These are phyloP conservation scores for Zeus faber DNA, from an alignment of 2,113 vertebrate species.

Conservation along the genomic window DNA sequence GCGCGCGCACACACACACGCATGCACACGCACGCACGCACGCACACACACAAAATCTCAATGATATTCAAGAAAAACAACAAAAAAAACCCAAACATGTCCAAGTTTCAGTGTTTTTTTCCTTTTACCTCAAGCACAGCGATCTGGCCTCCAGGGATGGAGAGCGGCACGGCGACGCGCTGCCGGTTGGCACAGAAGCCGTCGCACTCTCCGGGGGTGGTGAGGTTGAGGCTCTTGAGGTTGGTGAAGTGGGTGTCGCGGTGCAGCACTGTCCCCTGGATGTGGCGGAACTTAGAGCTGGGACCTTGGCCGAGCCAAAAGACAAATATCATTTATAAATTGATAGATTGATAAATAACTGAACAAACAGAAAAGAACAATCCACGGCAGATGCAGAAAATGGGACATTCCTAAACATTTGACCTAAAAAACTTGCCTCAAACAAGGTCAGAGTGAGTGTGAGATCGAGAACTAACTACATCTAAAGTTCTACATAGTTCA, in stretches of 20 bases:
- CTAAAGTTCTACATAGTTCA: too few relatives aligned
- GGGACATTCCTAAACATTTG: too few relatives aligned
- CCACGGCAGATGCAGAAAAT: too few relatives aligned
- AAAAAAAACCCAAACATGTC: too few relatives aligned
- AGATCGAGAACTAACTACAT: too few relatives aligned
- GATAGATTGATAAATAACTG: too few relatives aligned
- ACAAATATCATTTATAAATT: background rate
- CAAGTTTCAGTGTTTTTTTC: too few relatives aligned
- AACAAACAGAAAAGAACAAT: too few relatives aligned
- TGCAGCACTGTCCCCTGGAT: slow-evolving; percentile 83
- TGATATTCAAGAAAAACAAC: background rate
- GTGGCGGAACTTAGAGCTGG: slow-evolving; percentile 88
- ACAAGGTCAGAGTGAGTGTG: too few relatives aligned
- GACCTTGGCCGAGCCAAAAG: slow-evolving; percentile 30
- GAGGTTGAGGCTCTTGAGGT: slow-evolving; percentile 89
- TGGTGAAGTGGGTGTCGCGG: slow-evolving; percentile 89
- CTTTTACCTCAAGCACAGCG: slow-evolving; percentile 83
- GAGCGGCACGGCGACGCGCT: slow-evolving; percentile 83
- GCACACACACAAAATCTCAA: background rate
- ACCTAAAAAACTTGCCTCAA: too few relatives aligned
- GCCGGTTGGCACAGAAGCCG: slow-evolving; percentile 85
- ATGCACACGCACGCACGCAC: background rate
- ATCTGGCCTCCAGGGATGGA: slow-evolving; percentile 89
- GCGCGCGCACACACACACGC: background rate
- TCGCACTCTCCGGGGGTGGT: slow-evolving; percentile 92